Evolutionary conservation across 2,113 vertebrate genomes (phyloP), one percentile per base, ranked within the genome.

Genomic region (Ceyx cyanopectus): DNA sequence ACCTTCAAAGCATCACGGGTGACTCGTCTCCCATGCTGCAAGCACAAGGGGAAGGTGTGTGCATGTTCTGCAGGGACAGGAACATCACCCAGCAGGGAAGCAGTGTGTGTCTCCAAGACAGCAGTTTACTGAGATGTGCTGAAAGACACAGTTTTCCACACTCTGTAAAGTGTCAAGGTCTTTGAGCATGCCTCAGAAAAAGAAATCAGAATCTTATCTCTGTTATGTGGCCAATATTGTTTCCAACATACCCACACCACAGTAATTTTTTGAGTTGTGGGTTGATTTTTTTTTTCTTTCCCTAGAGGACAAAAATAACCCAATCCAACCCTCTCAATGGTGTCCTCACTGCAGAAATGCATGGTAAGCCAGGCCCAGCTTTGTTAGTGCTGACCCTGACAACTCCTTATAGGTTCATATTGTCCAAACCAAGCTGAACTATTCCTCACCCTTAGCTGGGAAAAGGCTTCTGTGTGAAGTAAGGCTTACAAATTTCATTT

Each of bases 1-100:
- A 19, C 29, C 14, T 37, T 68, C 51, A 43, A 43, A 37, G 7
- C 0, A 1, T 48, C 4, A 0, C 1, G 22, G 37, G 24, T 41
- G 7, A 4, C 45, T 16, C 32, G 34, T 27, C 27, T 40, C 56
- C 17, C 12, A 4, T 2, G 43, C 22, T 14, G 29, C 2, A 2
- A 58, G 12, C 20, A 16, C 32, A 32, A 65, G 63, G 37, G 37
- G 37, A 12, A 37, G 20, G 46, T 2, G 9, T 7, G 19, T 0
- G 1, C 43, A n/a, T 12, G 2, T 18, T 40, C 30, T 34, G 43
- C 7, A 66, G 19, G 63, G 27, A 51, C 11, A 4, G 12, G 6
- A 60, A n/a, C 26, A 29, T 9, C 9, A 45, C 8, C 37, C 46
- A 48, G n/a, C 1, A 6, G 21, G 46, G 37, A 61, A 69, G 63